Conservation (phyloP, 2,888 invertebrate genomes). For the Xestia ashworthii region DNA sequence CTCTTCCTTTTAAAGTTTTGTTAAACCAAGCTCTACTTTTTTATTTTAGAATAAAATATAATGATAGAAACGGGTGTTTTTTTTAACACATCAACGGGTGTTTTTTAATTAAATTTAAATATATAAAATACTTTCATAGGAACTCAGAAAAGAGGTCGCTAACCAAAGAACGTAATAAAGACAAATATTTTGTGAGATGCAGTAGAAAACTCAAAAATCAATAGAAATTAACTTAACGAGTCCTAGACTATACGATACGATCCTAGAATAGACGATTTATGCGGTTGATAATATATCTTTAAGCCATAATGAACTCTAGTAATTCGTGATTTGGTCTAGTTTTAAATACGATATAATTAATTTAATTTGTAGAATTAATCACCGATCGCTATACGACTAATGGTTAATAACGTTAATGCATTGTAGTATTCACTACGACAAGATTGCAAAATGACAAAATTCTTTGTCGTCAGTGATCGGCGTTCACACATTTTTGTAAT, state of each 20-base stretch:
- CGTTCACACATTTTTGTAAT: not conserved
- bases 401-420: conserved; percentile 19
- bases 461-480: not conserved
- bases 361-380: conserved; percentile 1
- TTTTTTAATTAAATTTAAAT: no score
- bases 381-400: conserved; percentile 32
- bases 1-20: not conserved
- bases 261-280: no score
- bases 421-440: conserved; percentile 42
- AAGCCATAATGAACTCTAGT: conserved; percentile 42
- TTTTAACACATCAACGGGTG: no score
- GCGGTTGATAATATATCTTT: conserved; percentile 24
- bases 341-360: conserved; percentile 24
- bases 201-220: conserved; percentile 18
- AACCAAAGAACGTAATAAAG: not conserved
- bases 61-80: not conserved
- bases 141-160: not conserved
- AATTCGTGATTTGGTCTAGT: conserved; percentile 62
- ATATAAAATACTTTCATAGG: not conserved
- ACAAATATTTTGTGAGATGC: not conserved
- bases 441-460: not conserved
- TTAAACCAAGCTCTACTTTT: not conserved
- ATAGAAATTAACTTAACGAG: conserved; percentile 24
- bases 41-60: not conserved
- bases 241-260: no score